Percentiles rank a stretch among this genome's conserved stretches.
Evolutionary conservation across 2,113 vertebrate genomes (phyloP).

Genomic region (Chascanopsetta lugubris): DNA sequence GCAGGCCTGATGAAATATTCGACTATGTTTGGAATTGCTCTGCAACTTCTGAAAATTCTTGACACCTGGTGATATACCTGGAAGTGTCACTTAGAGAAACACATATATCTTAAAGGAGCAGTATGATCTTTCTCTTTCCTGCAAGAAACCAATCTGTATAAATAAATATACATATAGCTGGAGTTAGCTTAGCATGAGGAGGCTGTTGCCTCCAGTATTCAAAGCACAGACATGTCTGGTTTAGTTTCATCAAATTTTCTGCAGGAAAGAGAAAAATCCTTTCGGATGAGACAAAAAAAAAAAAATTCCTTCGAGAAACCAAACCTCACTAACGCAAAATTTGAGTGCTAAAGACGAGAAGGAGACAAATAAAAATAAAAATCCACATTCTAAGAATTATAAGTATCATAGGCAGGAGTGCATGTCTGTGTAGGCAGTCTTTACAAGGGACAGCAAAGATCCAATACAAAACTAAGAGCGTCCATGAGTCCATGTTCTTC

Average conservation of each 20-base stretch:
- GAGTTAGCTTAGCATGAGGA: neutral
- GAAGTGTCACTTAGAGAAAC: neutral
- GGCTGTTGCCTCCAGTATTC: neutral
- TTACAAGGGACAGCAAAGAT: conserved; percentile 36
- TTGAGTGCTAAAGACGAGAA: conserved; percentile 4
- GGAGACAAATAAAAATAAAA: neutral
- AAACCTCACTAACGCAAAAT: neutral
- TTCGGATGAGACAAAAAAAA: neutral
- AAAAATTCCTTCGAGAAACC: neutral
- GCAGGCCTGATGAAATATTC: conserved; percentile 22
- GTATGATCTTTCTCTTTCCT: neutral
- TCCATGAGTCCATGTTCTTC: conserved; percentile 15
- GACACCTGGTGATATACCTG: neutral
- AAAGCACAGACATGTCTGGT: neutral
- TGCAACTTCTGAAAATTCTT: conserved; percentile 31
- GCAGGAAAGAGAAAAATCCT: neutral
- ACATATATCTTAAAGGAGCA: conserved; percentile 1
- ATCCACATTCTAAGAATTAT: conserved; percentile 2
- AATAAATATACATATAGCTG: neutral
- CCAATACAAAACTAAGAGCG: neutral
- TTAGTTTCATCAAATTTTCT: neutral
- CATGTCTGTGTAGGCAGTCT: conserved; percentile 66
- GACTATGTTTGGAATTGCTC: conserved; percentile 20
- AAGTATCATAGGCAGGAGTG: conserved; percentile 62
- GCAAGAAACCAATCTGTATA: neutral